Evolutionary conservation across 2,888 invertebrate species (phyloP), one percentile per base, ranked within the genome.

Genomic region (Ramazzottius varieornatus): DNA sequence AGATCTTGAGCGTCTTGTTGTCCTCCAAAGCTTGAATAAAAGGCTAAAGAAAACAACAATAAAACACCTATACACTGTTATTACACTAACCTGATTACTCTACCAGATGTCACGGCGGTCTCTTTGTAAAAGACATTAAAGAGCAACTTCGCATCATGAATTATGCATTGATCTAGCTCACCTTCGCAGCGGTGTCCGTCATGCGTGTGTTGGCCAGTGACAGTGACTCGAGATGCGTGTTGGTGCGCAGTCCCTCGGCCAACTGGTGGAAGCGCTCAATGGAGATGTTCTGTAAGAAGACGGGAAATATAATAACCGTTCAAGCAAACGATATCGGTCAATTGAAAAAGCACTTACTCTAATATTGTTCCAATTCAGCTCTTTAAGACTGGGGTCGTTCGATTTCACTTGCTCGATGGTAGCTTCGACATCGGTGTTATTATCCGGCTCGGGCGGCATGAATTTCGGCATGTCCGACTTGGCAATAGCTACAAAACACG

Each of bases 291-390:
- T 94, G 79, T 0, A 82, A 81, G 32, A 63, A 64, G 33, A 40
- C 46, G 32, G 66, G n/a, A n/a, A n/a, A n/a, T n/a, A n/a, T n/a
- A n/a, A 29, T 66, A 40, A 63, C 24, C 32, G 32, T 68, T n/a
- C 65, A 46, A 32, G 1, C n/a, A 29, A 29, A n/a, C n/a, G n/a
- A n/a, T n/a, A n/a, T n/a, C n/a, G n/a, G 20, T 66, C 67, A 67
- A 8, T 29, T 24, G 33, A 63, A 54, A 29, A 66, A 29, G 63
- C 33, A 68, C 71, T 71, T 75, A 93, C 94, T 84, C 90, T 93
- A 80, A 99, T 96, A 80, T 99, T 99, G 81, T 99, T 99, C 82
- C 93, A 88, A 80, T 99, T 99, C 76, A 99, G 83, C 79, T 89
- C 88, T 75, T 84, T 84, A 73, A 91, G 80, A 74, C 83, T 80